Evolutionary conservation across 2,113 vertebrate genomes (phyloP).

Genomic region (Urocolius indicus): DNA sequence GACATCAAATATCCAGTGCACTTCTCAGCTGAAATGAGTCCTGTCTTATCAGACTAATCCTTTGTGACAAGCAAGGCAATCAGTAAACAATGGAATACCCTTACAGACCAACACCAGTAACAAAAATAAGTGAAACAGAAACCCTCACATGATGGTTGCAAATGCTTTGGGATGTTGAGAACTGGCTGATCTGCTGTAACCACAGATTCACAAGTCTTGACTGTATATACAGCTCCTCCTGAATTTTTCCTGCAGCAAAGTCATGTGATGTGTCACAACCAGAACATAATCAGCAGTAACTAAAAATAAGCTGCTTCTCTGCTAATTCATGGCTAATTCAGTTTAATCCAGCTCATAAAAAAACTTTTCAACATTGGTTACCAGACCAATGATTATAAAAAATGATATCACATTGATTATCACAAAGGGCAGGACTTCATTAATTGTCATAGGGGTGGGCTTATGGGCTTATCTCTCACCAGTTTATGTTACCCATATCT

Average conservation of each 20-base stretch:
- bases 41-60: neutral
- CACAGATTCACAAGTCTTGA: neutral
- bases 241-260: neutral
- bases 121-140: neutral
- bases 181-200: neutral
- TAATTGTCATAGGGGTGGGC: neutral
- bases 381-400: neutral
- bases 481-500: neutral
- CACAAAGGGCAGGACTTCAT: neutral
- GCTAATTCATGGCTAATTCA: neutral
- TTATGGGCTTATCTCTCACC: too few relatives aligned
- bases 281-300: neutral
- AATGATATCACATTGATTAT: neutral
- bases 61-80: neutral
- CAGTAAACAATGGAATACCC: neutral
- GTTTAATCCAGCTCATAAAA: neutral
- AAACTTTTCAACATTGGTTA: neutral
- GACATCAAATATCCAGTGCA: neutral
- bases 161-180: neutral
- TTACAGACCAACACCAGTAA: neutral
- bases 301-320: slow-evolving; percentile 1
- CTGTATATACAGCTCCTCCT: neutral
- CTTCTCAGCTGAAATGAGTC: neutral
- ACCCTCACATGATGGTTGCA: neutral
- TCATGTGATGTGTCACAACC: neutral